Conservation (phyloP, 2,113 vertebrate genomes). For the Indri indri region DNA sequence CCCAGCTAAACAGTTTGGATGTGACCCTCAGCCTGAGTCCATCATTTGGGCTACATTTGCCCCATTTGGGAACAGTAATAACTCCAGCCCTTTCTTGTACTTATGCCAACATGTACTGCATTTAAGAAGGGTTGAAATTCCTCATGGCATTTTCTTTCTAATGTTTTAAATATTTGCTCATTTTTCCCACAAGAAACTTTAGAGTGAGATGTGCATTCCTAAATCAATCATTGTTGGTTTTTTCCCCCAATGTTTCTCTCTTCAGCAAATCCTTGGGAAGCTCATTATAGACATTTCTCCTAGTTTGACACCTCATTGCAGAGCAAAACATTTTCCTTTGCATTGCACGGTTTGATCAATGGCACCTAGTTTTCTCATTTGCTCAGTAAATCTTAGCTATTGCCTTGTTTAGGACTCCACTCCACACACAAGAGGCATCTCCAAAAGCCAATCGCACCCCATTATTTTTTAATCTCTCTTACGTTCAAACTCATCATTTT, state of each 20-base stretch:
- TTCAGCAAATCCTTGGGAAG: neutral
- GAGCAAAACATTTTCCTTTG: neutral
- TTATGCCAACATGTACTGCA: constrained; percentile 42
- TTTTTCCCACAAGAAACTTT: constrained; percentile 79
- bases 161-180: constrained; percentile 68
- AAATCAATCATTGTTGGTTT: neutral
- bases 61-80: neutral
- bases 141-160: constrained; percentile 57
- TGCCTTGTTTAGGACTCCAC: neutral
- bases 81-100: constrained; percentile 13
- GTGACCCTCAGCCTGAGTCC: neutral
- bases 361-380: neutral
- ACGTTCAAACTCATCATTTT: neutral
- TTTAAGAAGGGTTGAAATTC: constrained; percentile 43
- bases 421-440: neutral
- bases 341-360: neutral
- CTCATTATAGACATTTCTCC: neutral
- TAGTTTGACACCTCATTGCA: neutral
- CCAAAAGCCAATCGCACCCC: neutral
- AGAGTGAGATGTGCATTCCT: constrained; percentile 34
- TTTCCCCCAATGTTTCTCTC: neutral
- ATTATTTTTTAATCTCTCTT: neutral
- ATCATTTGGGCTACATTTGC: neutral
- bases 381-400: neutral
- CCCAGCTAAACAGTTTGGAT: neutral